phyloP scores from a whole-genome alignment of 2,797 vertebrate species.

The Furcifer pardalis region DNA sequence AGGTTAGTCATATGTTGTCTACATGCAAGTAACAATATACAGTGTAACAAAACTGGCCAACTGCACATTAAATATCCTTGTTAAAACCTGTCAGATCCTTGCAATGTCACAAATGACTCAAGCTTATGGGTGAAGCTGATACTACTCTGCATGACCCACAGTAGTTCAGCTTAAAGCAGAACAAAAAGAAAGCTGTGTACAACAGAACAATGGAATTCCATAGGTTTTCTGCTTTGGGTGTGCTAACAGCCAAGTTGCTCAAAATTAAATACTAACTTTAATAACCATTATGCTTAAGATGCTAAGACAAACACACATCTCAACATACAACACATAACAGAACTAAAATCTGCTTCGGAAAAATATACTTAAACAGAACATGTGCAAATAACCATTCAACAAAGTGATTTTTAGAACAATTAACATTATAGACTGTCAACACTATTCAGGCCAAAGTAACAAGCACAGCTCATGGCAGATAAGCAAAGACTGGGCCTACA shows the following conservation, averaged over 20 bases:
- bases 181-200: slow-evolving; percentile 44
- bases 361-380: slow-evolving; percentile 23
- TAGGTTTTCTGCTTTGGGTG: slow-evolving; percentile 46
- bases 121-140: slow-evolving; percentile 45
- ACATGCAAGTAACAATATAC: slow-evolving; percentile 39
- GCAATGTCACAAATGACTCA: slow-evolving; percentile 50
- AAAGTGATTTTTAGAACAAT: slow-evolving; percentile 69
- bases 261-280: slow-evolving; percentile 15
- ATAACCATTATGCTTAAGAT: slow-evolving; percentile 46
- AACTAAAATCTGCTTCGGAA: slow-evolving; percentile 30
- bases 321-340: neutral
- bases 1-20: slow-evolving; percentile 38
- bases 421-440: slow-evolving; percentile 71
- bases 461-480: slow-evolving; percentile 64
- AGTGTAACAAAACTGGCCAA: slow-evolving; percentile 21
- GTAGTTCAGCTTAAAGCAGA: slow-evolving; percentile 41
- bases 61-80: slow-evolving; percentile 55
- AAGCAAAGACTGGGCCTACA: slow-evolving; percentile 59
- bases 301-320: neutral
- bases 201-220: slow-evolving; percentile 64
- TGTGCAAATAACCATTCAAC: slow-evolving; percentile 43
- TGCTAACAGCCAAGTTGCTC: slow-evolving; percentile 34
- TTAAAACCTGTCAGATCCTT: slow-evolving; percentile 61
- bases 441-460: slow-evolving; percentile 69
- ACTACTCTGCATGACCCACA: slow-evolving; percentile 60